These are phyloP conservation scores for Astreopora myriophthalma DNA, from an alignment of 64 coral and sea anemone species.

Conservation along the genomic window DNA sequence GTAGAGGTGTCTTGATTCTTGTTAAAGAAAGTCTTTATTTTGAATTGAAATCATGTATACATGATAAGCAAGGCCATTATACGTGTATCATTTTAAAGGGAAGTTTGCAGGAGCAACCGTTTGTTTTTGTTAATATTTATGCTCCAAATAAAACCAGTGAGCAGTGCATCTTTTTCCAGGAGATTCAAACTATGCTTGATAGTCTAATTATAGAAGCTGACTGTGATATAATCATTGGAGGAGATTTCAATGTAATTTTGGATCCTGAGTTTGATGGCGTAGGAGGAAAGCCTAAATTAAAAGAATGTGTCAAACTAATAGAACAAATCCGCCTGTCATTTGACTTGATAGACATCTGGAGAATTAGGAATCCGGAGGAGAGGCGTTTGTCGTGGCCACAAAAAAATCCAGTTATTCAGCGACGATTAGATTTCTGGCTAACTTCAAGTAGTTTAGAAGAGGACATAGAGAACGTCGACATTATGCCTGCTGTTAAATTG, in stretches of 20 bases:
- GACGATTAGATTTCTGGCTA: slow-evolving; percentile 25
- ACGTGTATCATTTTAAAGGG: not conserved
- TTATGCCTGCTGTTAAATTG: slow-evolving; percentile 46
- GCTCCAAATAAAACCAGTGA: not conserved
- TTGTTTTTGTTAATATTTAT: slow-evolving; percentile 41
- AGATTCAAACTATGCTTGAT: not conserved
- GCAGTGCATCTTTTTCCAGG: too few species aligned
- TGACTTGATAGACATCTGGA: slow-evolving; percentile 44
- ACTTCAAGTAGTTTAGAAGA: slow-evolving; percentile 13
- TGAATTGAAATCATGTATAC: not conserved
- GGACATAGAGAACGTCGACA: not conserved
- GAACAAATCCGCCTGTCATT: not conserved
- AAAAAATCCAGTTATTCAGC: not conserved
- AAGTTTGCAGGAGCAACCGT: not conserved
- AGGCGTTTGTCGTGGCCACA: slow-evolving; percentile 20
- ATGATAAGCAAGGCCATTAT: slow-evolving; percentile 3
- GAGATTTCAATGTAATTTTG: slow-evolving; percentile 13
- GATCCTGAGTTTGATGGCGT: not conserved
- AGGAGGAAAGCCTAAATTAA: slow-evolving; percentile 19
- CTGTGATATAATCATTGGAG: slow-evolving; percentile 11
- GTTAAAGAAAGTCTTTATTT: slow-evolving; percentile 2
- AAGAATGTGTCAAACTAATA: not conserved
- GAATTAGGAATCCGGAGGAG: slow-evolving; percentile 1
- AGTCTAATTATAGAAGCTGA: not conserved
- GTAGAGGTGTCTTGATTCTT: slow-evolving; percentile 11